A percentile compares a stretch with the other conserved stretches of the same genome.
Evolutionary conservation across 2,113 vertebrate species (phyloP).

Genomic region (Grantiella picta): DNA sequence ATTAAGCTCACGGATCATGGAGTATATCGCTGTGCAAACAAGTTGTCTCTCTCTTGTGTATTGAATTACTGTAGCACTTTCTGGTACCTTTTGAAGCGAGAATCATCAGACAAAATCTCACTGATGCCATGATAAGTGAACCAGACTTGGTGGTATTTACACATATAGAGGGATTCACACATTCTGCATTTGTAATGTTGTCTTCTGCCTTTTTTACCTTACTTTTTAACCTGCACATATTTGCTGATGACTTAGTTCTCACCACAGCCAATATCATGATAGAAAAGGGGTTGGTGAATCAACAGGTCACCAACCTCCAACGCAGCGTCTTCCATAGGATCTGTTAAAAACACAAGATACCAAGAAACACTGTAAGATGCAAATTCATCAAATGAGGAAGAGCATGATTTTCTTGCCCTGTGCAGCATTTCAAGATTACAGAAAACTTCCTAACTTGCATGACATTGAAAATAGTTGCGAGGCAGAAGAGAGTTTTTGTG

Average conservation of each 20-base stretch:
- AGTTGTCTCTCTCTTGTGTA: background rate
- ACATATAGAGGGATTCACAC: background rate
- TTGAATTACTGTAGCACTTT: background rate
- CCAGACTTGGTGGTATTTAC: background rate
- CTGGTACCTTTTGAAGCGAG: background rate
- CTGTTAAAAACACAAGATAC: background rate
- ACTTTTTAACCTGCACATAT: background rate
- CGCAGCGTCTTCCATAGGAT: background rate
- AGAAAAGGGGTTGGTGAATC: background rate
- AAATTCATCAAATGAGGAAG: background rate
- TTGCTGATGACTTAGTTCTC: background rate
- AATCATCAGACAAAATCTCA: background rate
- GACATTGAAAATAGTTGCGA: background rate
- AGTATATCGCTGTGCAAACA: background rate
- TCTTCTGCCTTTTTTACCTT: background rate
- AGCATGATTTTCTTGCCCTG: background rate
- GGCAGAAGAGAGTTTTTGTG: background rate
- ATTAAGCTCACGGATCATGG: background rate
- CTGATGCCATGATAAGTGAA: background rate
- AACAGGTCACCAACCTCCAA: background rate
- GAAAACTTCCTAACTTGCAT: background rate
- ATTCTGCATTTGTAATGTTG: background rate
- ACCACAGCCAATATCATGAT: rapidly evolving
- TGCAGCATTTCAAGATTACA: background rate
- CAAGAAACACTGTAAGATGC: background rate